Base-by-base conservation (phyloP, 2,888 invertebrate genomes). In the Drosophila demipolita region DNA sequence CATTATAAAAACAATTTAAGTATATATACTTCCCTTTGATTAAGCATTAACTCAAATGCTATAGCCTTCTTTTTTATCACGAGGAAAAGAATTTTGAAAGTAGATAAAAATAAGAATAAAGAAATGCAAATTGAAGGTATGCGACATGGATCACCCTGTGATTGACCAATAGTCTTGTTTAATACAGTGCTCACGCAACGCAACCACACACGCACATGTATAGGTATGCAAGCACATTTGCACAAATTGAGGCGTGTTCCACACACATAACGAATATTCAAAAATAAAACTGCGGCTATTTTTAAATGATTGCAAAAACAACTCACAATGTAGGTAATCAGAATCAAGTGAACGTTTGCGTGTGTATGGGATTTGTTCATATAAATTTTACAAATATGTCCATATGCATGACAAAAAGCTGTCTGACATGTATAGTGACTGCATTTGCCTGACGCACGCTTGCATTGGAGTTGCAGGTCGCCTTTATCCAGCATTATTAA, bases 261-360 rank as follows among this genome's bases (percentile, higher is more conserved):
- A 36, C 45, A 64, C 33, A 54, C 26, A 62, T 12, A 33, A 11
- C 23, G 1, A 45, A 23, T 45, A 48, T 26, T 36, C 3, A 26
- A 48, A 23, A 45, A n/a, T 53, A 59, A 73, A 75, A 69, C 66
- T 76, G 69, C 17, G 67, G 71, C 81, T 85, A 87, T 81, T 85
- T 87, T 83, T 87, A 85, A 81, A 79, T 57, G 66, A 67, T 73
- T 71, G 73, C 87, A 85, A 79, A 78, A 87, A 82, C 76, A 86
- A 82, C 78, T 62, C 59, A 58, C 57, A 69, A 65, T 66, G 61
- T 49, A 54, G 62, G 69, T 58, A 66, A 50, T 32, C 33, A 62
- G 45, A 70, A 64, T 49, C 61, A 65, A 69, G 48, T 66, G 63
- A 52, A 53, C 68, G 38, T 55, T 36, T 23, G 32, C 29, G 12